These are phyloP conservation scores for Scelioninae gen. 1 DNA, from an alignment of 2,888 invertebrate genomes.

Conservation along the genomic window DNA sequence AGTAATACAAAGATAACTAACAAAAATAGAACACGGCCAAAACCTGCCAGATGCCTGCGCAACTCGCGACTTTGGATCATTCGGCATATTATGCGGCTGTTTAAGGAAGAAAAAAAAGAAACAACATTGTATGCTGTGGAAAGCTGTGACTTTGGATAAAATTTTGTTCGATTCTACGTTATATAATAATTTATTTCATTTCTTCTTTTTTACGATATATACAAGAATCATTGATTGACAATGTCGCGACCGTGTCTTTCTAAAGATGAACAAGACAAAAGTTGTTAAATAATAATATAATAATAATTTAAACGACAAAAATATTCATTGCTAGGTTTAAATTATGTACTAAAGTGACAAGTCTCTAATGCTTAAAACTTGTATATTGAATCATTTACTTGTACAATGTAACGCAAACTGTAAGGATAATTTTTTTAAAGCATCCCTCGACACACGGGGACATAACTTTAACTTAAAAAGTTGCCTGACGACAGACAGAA, in stretches of 20 bases:
- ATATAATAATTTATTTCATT: constrained; percentile 62
- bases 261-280: constrained; percentile 31
- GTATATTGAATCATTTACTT: constrained; percentile 46
- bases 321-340: constrained; percentile 35
- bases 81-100: constrained; percentile 20
- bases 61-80: constrained; percentile 20
- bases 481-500: constrained; percentile 16
- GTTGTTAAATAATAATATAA: constrained; percentile 24
- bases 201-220: constrained; percentile 28
- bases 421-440: constrained; percentile 73
- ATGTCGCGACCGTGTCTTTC: constrained; percentile 54
- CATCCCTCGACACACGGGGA: constrained; percentile 34
- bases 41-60: constrained; percentile 79
- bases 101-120: constrained; percentile 55
- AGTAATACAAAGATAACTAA: constrained; percentile 11
- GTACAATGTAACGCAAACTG: constrained; percentile 20
- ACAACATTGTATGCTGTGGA: constrained; percentile 78
- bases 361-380: constrained; percentile 45
- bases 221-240: constrained; percentile 37
- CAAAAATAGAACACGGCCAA: constrained; percentile 75
- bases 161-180: constrained; percentile 74
- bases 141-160: constrained; percentile 77
- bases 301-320: constrained; percentile 28
- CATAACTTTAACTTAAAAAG: constrained; percentile 12
- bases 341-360: constrained; percentile 33